These are phyloP conservation scores for Pasiphila rectangulata DNA, from an alignment of 2,888 invertebrate species.

Conservation along the genomic window DNA sequence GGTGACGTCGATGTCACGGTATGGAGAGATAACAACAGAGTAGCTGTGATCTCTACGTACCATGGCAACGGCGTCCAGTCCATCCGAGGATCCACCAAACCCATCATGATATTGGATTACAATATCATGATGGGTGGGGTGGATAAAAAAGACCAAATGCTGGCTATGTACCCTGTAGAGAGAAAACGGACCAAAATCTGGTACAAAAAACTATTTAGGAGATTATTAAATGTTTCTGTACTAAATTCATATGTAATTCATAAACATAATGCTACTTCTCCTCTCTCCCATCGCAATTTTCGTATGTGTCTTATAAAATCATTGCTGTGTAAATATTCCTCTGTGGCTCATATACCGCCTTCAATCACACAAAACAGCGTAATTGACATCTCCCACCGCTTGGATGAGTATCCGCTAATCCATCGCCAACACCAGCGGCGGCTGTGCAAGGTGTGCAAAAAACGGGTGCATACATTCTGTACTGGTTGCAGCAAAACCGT, in stretches of 20 bases:
- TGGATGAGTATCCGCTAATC: neutral
- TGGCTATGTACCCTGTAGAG: conserved; percentile 34
- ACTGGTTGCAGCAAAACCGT: conserved; percentile 7
- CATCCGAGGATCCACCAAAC: conserved; percentile 17
- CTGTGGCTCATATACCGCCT: conserved; percentile 1
- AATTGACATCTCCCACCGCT: neutral
- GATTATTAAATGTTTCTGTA: conserved; percentile 24
- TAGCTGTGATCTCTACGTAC: conserved; percentile 24
- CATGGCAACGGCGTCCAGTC: conserved; percentile 16
- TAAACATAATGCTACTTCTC: conserved; percentile 14
- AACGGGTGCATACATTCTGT: conserved; percentile 4
- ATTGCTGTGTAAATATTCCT: conserved; percentile 5
- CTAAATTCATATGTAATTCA: conserved; percentile 25
- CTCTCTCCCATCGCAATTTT: conserved; percentile 11
- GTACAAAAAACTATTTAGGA: conserved; percentile 35
- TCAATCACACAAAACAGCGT: conserved; percentile 3
- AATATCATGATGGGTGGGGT: conserved; percentile 27
- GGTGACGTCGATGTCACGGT: conserved; percentile 23
- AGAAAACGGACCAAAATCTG: conserved; percentile 29
- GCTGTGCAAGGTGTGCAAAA: conserved; percentile 3
- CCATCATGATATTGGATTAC: conserved; percentile 25
- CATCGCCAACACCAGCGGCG: conserved; percentile 3
- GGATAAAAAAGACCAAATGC: conserved; percentile 32
- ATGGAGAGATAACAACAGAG: conserved; percentile 19
- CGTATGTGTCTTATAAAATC: conserved; percentile 4